These are phyloP conservation scores for Nesidiocoris tenuis DNA, from an alignment of 2,888 invertebrate genomes.

Conservation along the genomic window DNA sequence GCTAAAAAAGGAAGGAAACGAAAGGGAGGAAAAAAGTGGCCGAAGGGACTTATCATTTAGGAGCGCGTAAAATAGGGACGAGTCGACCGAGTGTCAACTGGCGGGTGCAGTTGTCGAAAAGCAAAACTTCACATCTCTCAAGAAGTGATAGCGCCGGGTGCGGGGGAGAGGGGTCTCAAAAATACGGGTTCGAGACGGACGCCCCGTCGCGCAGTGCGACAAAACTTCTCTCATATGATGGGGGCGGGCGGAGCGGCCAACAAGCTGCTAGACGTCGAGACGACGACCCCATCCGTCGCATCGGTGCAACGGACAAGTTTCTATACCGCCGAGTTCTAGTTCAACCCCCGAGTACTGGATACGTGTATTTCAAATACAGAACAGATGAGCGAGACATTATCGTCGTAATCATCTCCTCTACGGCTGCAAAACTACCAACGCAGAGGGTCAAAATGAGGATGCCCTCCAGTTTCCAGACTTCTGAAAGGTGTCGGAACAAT, in stretches of 20 bases:
- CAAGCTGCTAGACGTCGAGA: background rate
- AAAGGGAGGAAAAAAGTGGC: background rate
- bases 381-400: too few relatives aligned
- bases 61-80: background rate
- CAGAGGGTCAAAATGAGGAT: too few relatives aligned
- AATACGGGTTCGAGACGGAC: background rate
- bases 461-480: too few relatives aligned
- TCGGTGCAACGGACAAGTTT: background rate
- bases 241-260: background rate
- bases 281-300: background rate
- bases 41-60: background rate
- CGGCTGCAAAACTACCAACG: too few relatives aligned
- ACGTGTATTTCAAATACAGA: background rate
- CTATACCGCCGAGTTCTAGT: background rate
- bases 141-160: background rate
- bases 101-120: background rate
- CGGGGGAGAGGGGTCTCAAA: background rate
- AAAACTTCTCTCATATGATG: background rate
- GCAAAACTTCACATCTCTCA: background rate
- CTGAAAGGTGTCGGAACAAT: too few relatives aligned
- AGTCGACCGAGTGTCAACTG: background rate
- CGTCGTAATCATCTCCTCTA: too few relatives aligned
- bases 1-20: background rate
- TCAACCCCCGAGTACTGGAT: background rate
- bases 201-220: background rate